These are phyloP conservation scores for Xestia sexstrigata DNA, from an alignment of 2,888 invertebrate genomes.

Conservation along the genomic window DNA sequence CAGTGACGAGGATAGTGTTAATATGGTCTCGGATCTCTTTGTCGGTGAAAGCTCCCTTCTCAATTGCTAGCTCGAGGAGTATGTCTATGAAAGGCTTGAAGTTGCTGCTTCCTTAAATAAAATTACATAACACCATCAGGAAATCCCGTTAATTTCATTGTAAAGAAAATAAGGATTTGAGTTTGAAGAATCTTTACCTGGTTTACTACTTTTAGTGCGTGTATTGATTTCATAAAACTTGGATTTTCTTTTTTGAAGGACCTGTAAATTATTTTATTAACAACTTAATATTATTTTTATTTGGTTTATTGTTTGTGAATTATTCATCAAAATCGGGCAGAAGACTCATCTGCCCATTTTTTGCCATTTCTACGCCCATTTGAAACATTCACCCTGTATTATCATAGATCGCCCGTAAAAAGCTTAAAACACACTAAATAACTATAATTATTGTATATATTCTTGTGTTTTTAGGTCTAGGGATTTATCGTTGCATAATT, in stretches of 20 bases:
- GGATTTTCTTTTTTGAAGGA: neutral
- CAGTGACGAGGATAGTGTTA: constrained; percentile 90
- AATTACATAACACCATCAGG: neutral
- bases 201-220: constrained; percentile 24
- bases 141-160: neutral
- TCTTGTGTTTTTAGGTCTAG: too few species aligned
- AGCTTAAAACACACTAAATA: too few species aligned
- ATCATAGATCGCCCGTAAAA: too few species aligned
- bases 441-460: too few species aligned
- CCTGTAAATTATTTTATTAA: constrained; percentile 2
- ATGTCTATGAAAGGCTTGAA: constrained; percentile 90
- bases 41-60: constrained; percentile 84
- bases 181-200: constrained; percentile 59
- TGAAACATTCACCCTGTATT: too few species aligned
- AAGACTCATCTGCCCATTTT: too few species aligned
- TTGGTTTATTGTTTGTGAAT: neutral
- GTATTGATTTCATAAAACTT: neutral
- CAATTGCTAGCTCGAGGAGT: constrained; percentile 85
- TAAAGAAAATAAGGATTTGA: neutral
- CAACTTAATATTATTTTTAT: neutral
- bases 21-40: constrained; percentile 90
- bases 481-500: too few species aligned
- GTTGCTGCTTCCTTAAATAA: constrained; percentile 71
- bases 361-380: too few species aligned
- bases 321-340: neutral